A percentile compares a stretch with the other conserved stretches of the same genome.
Conservation (phyloP, 53 echinoderm and acorn worm genomes). For the Glandiceps talaboti region DNA sequence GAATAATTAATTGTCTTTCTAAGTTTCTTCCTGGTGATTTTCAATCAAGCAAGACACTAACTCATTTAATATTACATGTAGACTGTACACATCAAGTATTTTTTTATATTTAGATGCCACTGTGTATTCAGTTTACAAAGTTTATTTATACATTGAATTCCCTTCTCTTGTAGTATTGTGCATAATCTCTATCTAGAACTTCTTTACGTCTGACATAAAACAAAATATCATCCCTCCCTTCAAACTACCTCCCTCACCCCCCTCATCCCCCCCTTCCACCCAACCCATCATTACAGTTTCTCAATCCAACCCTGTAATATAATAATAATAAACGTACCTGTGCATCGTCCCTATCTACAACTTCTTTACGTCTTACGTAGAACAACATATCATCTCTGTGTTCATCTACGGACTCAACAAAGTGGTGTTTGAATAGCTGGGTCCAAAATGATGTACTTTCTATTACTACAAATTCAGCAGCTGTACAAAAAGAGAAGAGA, state of each 20-base stretch:
- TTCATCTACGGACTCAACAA: constrained; percentile 60
- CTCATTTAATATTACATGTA: too few relatives aligned
- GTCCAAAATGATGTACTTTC: constrained; percentile 98
- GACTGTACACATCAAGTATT: too few relatives aligned
- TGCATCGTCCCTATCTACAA: constrained; percentile 48
- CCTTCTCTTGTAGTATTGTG: constrained; percentile 32
- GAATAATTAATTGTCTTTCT: too few relatives aligned
- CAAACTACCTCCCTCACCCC: constrained; percentile 3
- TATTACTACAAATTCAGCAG: constrained; percentile 18
- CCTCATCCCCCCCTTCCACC: neutral
- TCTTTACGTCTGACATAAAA: constrained; percentile 79
- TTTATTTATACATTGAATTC: too few relatives aligned
- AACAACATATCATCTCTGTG: constrained; percentile 92
- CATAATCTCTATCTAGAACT: constrained; percentile 45
- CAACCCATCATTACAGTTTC: neutral
- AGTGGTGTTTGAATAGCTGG: constrained; percentile 80
- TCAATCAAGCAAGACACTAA: too few relatives aligned
- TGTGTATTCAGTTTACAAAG: too few relatives aligned
- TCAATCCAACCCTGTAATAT: too few relatives aligned
- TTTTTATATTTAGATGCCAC: too few relatives aligned
- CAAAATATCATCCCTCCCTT: constrained; percentile 84
- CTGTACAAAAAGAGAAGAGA: neutral
- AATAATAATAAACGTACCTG: constrained; percentile 59
- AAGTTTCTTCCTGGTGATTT: too few relatives aligned
- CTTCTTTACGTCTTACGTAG: constrained; percentile 64